Conservation (phyloP, 2,797 vertebrate genomes). For the Gadopsis marmoratus region DNA sequence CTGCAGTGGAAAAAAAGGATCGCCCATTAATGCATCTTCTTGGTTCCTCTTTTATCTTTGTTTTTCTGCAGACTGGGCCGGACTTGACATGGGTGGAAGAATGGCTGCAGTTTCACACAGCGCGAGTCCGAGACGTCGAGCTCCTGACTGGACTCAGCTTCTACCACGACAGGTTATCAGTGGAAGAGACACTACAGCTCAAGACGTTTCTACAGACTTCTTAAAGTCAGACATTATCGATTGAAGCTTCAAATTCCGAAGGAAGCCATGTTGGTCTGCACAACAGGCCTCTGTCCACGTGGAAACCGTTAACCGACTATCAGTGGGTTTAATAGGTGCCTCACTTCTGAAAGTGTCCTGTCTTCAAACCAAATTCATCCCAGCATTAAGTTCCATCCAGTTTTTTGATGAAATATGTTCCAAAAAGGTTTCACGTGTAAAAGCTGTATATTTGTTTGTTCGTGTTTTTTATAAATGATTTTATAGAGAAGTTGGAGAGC, state of each 20-base stretch:
- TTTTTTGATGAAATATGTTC: constrained; percentile 7
- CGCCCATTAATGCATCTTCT: not conserved
- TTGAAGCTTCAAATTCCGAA: constrained; percentile 28
- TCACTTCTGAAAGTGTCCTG: constrained; percentile 1
- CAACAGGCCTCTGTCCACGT: constrained; percentile 24
- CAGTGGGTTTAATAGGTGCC: constrained; percentile 1
- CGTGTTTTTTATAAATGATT: constrained; percentile 30
- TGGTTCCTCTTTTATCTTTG: not conserved
- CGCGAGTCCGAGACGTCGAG: constrained; percentile 92
- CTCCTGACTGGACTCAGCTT: constrained; percentile 94
- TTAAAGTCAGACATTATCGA: constrained; percentile 50
- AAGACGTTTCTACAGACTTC: constrained; percentile 90
- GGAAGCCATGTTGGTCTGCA: constrained; percentile 49
- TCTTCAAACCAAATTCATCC: constrained; percentile 31
- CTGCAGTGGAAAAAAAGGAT: not conserved
- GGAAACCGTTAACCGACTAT: constrained; percentile 13
- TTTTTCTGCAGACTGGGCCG: constrained; percentile 76
- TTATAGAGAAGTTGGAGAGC: not conserved
- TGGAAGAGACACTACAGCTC: constrained; percentile 90
- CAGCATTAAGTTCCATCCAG: constrained; percentile 35
- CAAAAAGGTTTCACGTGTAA: constrained; percentile 12
- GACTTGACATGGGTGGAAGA: constrained; percentile 87
- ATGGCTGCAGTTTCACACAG: constrained; percentile 87
- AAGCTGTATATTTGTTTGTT: constrained; percentile 23
- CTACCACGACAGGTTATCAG: constrained; percentile 87